Conservation (phyloP, 2,888 invertebrate genomes). For the Megastigmus dorsalis region DNA sequence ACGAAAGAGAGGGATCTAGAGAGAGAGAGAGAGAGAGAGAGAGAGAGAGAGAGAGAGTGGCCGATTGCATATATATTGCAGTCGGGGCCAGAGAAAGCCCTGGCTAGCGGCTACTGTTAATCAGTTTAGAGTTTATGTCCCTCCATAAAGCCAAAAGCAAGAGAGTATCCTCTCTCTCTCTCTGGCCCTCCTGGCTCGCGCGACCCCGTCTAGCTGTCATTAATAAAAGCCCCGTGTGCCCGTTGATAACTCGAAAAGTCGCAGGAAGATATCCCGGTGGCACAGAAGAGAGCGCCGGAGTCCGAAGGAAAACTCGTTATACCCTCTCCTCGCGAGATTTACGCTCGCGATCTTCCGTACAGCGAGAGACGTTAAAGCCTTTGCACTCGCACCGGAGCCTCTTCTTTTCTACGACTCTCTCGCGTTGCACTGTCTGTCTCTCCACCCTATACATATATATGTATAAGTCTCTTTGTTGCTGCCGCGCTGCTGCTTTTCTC, state of each 20-base stretch:
- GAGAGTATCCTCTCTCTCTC: neutral
- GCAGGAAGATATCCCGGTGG: slow-evolving; percentile 65
- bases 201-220: slow-evolving; percentile 69
- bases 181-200: neutral
- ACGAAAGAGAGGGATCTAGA: slow-evolving; percentile 17
- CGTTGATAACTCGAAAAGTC: slow-evolving; percentile 74
- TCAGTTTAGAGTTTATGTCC: slow-evolving; percentile 75
- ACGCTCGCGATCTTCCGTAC: slow-evolving; percentile 57
- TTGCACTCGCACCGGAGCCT: neutral
- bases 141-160: slow-evolving; percentile 67
- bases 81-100: slow-evolving; percentile 62
- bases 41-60: slow-evolving; percentile 48
- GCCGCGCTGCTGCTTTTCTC: neutral
- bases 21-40: slow-evolving; percentile 18
- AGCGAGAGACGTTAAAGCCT: slow-evolving; percentile 25
- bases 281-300: no score
- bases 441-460: no score
- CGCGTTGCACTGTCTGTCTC: no score
- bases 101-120: slow-evolving; percentile 72
- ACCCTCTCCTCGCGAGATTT: slow-evolving; percentile 56
- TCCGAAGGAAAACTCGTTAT: slow-evolving; percentile 60
- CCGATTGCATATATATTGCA: slow-evolving; percentile 71
- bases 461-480: no score
- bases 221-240: slow-evolving; percentile 71
- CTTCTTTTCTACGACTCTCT: slow-evolving; percentile 37